A percentile compares a stretch with the other conserved stretches of the same genome.
Conservation (phyloP, 2,113 vertebrate genomes). For the Anolis sagrei region DNA sequence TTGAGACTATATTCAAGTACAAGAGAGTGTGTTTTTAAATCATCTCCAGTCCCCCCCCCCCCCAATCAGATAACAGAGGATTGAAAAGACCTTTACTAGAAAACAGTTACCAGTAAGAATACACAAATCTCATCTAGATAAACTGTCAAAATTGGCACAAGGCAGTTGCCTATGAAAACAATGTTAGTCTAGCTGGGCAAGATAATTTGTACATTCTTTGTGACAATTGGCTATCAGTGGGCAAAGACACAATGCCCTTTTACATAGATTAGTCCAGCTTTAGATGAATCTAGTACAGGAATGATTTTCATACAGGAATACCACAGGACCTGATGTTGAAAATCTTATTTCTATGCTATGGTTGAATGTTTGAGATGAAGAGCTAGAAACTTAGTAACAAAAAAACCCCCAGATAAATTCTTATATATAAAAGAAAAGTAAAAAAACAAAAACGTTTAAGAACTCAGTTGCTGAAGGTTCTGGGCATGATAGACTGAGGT, state of each 20-base stretch:
- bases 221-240: not conserved
- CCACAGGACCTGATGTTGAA: not conserved
- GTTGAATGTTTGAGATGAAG: fast-evolving
- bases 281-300: not conserved
- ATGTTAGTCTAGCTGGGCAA: not conserved
- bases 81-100: not conserved
- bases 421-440: not conserved
- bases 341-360: not conserved
- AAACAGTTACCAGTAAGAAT: not conserved
- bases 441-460: not conserved
- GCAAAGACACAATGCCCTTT: not conserved
- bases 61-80: not conserved
- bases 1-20: not conserved
- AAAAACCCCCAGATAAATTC: not conserved
- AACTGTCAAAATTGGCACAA: not conserved
- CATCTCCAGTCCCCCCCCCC: too few relatives aligned
- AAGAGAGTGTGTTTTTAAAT: not conserved
- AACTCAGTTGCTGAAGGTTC: not conserved
- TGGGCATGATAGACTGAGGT: not conserved
- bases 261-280: not conserved
- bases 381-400: not conserved
- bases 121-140: not conserved
- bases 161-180: not conserved
- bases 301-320: not conserved
- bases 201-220: not conserved